Evolutionary conservation across 2,113 vertebrate genomes (phyloP).

Genomic region (Pteropus alecto): DNA sequence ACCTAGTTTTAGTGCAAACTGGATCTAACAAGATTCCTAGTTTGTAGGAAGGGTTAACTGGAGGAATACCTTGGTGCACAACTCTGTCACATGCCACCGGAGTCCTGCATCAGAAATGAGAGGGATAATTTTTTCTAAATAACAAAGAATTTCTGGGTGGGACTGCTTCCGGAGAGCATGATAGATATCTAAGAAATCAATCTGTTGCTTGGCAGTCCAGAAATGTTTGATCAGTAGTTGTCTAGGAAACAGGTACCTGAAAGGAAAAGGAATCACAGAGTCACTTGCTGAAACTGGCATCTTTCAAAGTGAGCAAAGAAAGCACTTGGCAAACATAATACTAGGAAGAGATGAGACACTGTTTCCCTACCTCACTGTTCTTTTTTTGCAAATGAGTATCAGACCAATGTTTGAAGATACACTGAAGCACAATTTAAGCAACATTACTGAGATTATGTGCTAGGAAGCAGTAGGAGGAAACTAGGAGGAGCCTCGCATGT

Average conservation of each 20-base stretch:
- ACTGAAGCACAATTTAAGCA: background rate
- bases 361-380: background rate
- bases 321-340: background rate
- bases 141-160: conserved; percentile 80
- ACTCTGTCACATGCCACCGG: conserved; percentile 78
- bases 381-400: background rate
- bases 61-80: conserved; percentile 86
- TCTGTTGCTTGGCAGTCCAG: conserved; percentile 91
- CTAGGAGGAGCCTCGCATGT: background rate
- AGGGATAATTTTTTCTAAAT: conserved; percentile 71
- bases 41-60: background rate
- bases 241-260: conserved; percentile 94
- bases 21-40: background rate
- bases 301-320: background rate
- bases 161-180: conserved; percentile 80
- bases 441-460: background rate
- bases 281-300: background rate
- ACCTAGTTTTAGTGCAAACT: background rate
- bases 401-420: background rate
- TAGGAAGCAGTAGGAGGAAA: background rate
- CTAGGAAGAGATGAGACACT: background rate
- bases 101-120: conserved; percentile 79
- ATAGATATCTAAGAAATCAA: conserved; percentile 86
- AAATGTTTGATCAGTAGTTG: conserved; percentile 93
- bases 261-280: background rate